These are phyloP conservation scores for Chironomus tepperi DNA, from an alignment of 1,140 invertebrate genomes.

Conservation along the genomic window DNA sequence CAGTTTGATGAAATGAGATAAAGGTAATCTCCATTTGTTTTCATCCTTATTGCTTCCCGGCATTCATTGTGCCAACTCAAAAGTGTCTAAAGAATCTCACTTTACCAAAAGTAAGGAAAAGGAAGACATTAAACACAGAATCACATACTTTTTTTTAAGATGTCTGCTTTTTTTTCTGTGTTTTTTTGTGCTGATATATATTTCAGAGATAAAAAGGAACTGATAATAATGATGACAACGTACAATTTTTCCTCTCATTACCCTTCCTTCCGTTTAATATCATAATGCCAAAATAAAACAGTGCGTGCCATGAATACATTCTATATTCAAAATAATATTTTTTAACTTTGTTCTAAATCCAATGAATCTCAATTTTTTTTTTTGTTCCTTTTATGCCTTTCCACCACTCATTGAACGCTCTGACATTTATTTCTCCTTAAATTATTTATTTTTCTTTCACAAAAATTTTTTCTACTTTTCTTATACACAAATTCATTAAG, in stretches of 20 bases:
- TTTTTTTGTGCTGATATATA: too few species aligned
- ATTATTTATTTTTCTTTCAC: background rate
- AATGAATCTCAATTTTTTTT: background rate
- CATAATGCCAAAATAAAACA: background rate
- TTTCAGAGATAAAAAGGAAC: background rate
- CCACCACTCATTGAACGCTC: background rate
- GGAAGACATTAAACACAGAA: too few species aligned
- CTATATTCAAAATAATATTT: background rate
- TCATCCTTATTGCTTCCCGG: background rate
- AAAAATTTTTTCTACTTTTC: background rate
- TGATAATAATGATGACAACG: conserved; percentile 13
- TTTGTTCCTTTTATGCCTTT: too few species aligned
- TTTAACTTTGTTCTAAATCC: background rate
- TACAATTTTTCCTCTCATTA: conserved; percentile 2
- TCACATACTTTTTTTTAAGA: too few species aligned
- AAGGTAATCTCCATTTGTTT: background rate
- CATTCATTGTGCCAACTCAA: too few species aligned
- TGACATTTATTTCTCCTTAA: background rate
- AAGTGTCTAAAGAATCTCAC: too few species aligned
- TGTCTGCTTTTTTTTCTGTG: too few species aligned
- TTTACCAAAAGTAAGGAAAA: too few species aligned
- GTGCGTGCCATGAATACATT: background rate
- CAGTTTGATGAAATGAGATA: background rate
- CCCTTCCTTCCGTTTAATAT: background rate
- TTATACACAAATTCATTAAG: background rate